phyloP scores from a whole-genome alignment of 2,888 invertebrate genomes.

The Quadriops clusia region DNA sequence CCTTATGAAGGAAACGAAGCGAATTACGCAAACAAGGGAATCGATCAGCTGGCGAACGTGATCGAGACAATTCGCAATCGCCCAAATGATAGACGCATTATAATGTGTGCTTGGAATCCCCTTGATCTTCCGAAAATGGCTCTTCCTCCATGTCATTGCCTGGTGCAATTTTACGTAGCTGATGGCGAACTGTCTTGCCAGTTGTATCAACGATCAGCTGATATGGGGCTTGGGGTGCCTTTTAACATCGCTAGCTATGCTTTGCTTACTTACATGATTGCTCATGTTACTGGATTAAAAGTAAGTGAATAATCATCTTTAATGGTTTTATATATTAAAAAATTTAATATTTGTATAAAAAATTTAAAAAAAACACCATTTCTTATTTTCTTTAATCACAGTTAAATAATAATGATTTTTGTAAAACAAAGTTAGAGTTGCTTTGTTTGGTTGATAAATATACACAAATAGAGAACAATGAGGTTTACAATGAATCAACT shows the following conservation, averaged over 20 bases:
- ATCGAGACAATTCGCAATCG: constrained; percentile 67
- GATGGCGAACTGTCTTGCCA: constrained; percentile 76
- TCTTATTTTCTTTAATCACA: too few relatives aligned
- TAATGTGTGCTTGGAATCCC: constrained; percentile 94
- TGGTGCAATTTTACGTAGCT: constrained; percentile 87
- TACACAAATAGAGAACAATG: too few relatives aligned
- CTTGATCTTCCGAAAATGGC: constrained; percentile 80
- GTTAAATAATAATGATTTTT: too few relatives aligned
- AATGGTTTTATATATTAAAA: too few relatives aligned
- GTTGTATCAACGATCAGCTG: constrained; percentile 90
- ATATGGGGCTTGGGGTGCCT: constrained; percentile 94
- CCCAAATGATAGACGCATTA: constrained; percentile 78
- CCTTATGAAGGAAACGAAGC: constrained; percentile 63
- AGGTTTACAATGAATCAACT: too few relatives aligned
- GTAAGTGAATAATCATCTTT: too few relatives aligned
- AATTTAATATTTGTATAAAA: too few relatives aligned
- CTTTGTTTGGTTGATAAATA: too few relatives aligned
- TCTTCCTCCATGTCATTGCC: constrained; percentile 89
- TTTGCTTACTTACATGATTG: constrained; percentile 87
- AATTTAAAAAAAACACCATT: too few relatives aligned
- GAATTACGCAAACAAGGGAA: constrained; percentile 67
- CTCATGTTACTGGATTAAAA: constrained; percentile 79
- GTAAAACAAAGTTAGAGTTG: too few relatives aligned
- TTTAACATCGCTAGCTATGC: constrained; percentile 97
- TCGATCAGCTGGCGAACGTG: constrained; percentile 76